These are phyloP conservation scores for Helicolenus hilgendorfi DNA, from an alignment of 2,797 vertebrate species.

Conservation along the genomic window DNA sequence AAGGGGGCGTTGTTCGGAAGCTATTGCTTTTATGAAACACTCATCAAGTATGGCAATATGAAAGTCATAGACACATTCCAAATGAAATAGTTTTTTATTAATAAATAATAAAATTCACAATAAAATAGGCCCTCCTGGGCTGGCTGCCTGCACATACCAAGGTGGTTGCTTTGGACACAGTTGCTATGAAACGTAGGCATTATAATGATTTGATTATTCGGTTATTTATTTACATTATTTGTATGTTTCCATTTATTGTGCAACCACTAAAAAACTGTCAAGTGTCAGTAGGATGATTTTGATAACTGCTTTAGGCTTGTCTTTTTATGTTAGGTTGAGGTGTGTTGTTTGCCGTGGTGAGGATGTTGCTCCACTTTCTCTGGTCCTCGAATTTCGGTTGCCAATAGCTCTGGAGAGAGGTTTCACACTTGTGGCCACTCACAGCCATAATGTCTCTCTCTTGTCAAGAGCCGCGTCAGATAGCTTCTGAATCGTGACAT, in stretches of 20 bases:
- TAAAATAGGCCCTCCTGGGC: background rate
- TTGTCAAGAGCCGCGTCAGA: no score
- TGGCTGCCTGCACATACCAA: background rate
- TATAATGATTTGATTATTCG: background rate
- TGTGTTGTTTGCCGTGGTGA: no score
- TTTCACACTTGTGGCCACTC: background rate
- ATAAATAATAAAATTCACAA: background rate
- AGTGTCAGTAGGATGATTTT: no score
- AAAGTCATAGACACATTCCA: background rate
- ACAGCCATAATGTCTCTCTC: fast-evolving
- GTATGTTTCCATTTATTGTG: background rate
- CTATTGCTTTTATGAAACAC: no score
- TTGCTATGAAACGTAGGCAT: background rate
- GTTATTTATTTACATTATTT: background rate
- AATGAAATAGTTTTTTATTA: no score
- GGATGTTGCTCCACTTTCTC: no score
- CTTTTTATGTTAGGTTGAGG: no score
- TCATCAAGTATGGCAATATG: background rate
- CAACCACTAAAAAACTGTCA: background rate
- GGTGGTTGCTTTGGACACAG: background rate
- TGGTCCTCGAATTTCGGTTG: background rate
- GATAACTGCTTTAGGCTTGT: no score
- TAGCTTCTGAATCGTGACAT: background rate
- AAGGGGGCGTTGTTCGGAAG: background rate
- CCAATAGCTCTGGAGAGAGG: background rate